Evolutionary conservation across 2,888 invertebrate species (phyloP), one percentile per base, ranked within the genome.

Genomic region (Drosophila anomalata): DNA sequence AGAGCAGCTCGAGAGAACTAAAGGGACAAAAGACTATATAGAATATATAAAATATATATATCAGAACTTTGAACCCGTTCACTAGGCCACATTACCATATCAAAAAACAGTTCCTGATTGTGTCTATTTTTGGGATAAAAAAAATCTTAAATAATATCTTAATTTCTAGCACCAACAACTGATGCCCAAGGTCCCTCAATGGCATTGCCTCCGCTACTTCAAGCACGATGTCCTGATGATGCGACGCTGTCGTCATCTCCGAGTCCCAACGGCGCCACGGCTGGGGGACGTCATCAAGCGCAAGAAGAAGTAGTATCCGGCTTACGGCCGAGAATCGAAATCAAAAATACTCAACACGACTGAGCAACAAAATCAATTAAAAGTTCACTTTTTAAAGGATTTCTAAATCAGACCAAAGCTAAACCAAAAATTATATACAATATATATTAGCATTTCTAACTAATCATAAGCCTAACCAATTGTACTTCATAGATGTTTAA

Each of bases 201-300:
- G 96, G 96, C 96, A 96, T 90, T 96, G 96, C 90, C 93, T 96
- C 91, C 93, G 96, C 76, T 96, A 96, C 92, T 93, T 96, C 70
- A 95, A 95, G 84, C 95, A 96, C 87, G 96, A 96, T 81, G 79
- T 91, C 24, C 81, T 90, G 60, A 92, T 95, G 76, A 95, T 96
- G 83, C 94, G 96, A 53, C 94, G 95, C 79, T 96, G 96, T 93
- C 94, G 95, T 83, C 95, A 96, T 85, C 95, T 95, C 92, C 94
- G 95, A 42, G 89, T 90, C 22, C 90, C 90, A 2, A 90, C 90
- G 39, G 87, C 88, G 31, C 89, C 90, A 31, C 88, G 90, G 26
- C 75, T 87, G 44, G 90, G 89, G 48, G 87, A 90, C 76, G 87
- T 82, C 11, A 70, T 82, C 12, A 82, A 78, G 57, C 85, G 84